Conservation (phyloP, 2,113 vertebrate genomes). For the Coryphaenoides rupestris region DNA sequence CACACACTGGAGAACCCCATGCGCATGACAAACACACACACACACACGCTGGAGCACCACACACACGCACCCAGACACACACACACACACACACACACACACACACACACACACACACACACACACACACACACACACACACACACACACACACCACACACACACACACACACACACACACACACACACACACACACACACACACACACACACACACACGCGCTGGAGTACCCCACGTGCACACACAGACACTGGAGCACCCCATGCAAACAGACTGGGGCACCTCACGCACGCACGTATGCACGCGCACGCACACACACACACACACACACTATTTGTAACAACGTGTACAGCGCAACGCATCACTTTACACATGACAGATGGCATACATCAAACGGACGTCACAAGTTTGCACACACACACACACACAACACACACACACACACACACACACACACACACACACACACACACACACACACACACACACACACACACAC, state of each 20-base stretch:
- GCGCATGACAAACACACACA: not conserved
- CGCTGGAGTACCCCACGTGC: too few relatives aligned
- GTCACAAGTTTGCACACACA: not conserved
- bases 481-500: conserved; percentile 6
- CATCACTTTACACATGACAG: conserved; percentile 21
- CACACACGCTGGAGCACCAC: too few relatives aligned
- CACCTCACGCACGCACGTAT: not conserved
- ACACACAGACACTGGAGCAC: too few relatives aligned
- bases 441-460: not conserved
- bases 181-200: conserved; percentile 43
- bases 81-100: conserved; percentile 21
- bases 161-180: conserved; percentile 45
- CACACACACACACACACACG: conserved; percentile 45
- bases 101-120: not conserved
- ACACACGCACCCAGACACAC: conserved; percentile 10
- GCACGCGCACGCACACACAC: not conserved
- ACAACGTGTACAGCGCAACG: not conserved
- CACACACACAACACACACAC: too few relatives aligned
- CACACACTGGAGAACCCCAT: conserved; percentile 1
- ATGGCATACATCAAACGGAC: conserved; percentile 7
- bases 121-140: conserved; percentile 22
- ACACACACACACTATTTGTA: conserved; percentile 32
- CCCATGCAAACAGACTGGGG: too few relatives aligned
- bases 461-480: conserved; percentile 9
- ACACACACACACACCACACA: conserved; percentile 17